phyloP scores from a whole-genome alignment of 2,888 invertebrate genomes.

The Drosophila quasianomalipes region DNA sequence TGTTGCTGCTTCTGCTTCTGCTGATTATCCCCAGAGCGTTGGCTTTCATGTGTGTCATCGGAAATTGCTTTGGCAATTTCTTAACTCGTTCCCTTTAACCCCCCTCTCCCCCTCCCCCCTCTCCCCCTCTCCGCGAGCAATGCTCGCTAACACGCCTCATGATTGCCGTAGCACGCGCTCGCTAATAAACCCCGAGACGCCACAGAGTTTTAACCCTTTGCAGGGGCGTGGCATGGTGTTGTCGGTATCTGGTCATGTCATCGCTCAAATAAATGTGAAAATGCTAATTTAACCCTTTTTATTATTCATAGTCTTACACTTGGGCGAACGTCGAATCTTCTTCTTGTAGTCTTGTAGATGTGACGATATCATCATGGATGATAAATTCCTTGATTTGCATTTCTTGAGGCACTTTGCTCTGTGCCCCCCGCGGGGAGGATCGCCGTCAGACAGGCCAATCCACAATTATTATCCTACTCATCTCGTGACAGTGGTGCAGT shows the following conservation, averaged over 20 bases:
- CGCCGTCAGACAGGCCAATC: conserved; percentile 14
- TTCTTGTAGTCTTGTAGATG: conserved; percentile 27
- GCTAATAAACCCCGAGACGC: conserved; percentile 59
- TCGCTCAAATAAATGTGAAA: conserved; percentile 82
- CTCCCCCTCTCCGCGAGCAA: not conserved
- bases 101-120: not conserved
- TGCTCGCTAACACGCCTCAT: conserved; percentile 67
- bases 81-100: conserved; percentile 44
- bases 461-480: conserved; percentile 36
- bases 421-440: conserved; percentile 44
- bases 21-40: conserved; percentile 66
- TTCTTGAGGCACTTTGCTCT: conserved; percentile 57
- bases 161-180: conserved; percentile 77
- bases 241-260: conserved; percentile 70
- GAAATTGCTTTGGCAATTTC: conserved; percentile 69
- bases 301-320: conserved; percentile 84
- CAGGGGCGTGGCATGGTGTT: conserved; percentile 29
- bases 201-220: conserved; percentile 41
- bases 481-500: conserved; percentile 49
- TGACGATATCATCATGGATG: conserved; percentile 51
- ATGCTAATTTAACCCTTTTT: conserved; percentile 85
- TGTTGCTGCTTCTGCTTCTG: conserved; percentile 9
- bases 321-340: conserved; percentile 55
- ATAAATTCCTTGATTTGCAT: conserved; percentile 80
- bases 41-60: conserved; percentile 75